These are phyloP conservation scores for Euplagia quadripunctaria DNA, from an alignment of 2,888 invertebrate genomes.

Conservation along the genomic window DNA sequence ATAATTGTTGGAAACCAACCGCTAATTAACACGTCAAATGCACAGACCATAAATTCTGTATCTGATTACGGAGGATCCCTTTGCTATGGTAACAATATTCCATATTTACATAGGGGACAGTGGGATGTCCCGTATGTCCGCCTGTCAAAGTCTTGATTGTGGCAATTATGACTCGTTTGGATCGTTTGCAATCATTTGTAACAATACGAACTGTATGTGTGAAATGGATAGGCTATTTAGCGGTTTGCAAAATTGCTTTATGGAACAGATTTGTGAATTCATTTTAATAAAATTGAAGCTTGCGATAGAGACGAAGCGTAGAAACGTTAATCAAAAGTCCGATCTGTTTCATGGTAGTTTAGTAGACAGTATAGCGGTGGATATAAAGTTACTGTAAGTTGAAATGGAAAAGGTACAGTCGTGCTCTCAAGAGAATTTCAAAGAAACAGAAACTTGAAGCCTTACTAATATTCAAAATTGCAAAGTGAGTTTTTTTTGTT, in stretches of 20 bases:
- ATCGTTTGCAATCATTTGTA: slow-evolving; percentile 49
- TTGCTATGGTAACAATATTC: slow-evolving; percentile 35
- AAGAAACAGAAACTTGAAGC: not conserved
- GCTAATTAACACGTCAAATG: slow-evolving; percentile 37
- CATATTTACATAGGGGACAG: slow-evolving; percentile 47
- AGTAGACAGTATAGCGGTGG: not conserved
- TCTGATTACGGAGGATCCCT: slow-evolving; percentile 38
- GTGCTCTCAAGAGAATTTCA: slow-evolving; percentile 6
- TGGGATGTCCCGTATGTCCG: slow-evolving; percentile 48
- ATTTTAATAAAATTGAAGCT: not conserved
- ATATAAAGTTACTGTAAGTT: slow-evolving; percentile 2
- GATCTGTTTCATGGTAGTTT: not conserved
- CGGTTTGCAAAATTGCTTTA: not conserved
- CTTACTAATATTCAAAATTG: too few relatives aligned
- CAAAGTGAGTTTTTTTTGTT: too few relatives aligned
- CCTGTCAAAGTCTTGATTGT: slow-evolving; percentile 59
- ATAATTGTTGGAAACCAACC: slow-evolving; percentile 9
- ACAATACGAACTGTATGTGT: not conserved
- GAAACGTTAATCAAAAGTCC: not conserved
- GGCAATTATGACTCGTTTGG: slow-evolving; percentile 59
- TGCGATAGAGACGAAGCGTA: not conserved
- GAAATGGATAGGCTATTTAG: slow-evolving; percentile 2
- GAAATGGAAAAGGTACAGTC: slow-evolving; percentile 3
- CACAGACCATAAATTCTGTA: slow-evolving; percentile 39
- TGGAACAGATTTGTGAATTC: not conserved